Evolutionary conservation across 2,113 vertebrate genomes (phyloP), one percentile per base, ranked within the genome.

Genomic region (Petroica traversi): DNA sequence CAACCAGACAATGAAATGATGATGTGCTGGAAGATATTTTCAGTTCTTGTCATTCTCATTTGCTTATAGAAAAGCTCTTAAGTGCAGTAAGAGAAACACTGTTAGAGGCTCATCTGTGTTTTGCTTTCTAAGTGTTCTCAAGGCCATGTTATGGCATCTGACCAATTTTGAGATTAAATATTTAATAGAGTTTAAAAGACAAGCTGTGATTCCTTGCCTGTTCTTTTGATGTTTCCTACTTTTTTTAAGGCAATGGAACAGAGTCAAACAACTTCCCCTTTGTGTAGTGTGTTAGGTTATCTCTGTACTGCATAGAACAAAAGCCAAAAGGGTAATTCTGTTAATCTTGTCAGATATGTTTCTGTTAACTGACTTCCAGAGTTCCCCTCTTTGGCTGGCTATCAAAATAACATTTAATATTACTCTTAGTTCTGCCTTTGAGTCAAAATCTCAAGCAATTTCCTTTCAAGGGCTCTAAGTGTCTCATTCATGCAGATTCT

Each of bases 131-230:
- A 36, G 43, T 64, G 49, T 52, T 88, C 38, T 45, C 3, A 3
- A 33, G 43, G 19, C 43, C 48, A 20, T 43, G 23, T 82, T 79
- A 52, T 25, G 25, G 38, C 45, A 88, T 73, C 38, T 78, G 59
- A 73, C 85, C 90, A 52, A 68, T 94, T 91, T 78, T 88, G 63
- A 88, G 85, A 83, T 71, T 73, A 95, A 94, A 46, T 62, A 31
- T 29, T 95, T 89, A 16, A 20, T 40, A 77, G 49, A 74, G 24
- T 64, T 55, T 72, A 49, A 81, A 93, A 91, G 45, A 24, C 26
- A 93, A 73, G 33, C 49, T 92, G 8, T 81, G 58, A 24, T 76
- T 76, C 54, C 23, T 69, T 82, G 72, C 33, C 72, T 69, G 26
- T 82, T 94, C 74, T 94, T 91, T 68, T 91, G 62, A 92, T 20